These are phyloP conservation scores for Agrilus cyanescens DNA, from an alignment of 2,888 invertebrate species.

Conservation along the genomic window DNA sequence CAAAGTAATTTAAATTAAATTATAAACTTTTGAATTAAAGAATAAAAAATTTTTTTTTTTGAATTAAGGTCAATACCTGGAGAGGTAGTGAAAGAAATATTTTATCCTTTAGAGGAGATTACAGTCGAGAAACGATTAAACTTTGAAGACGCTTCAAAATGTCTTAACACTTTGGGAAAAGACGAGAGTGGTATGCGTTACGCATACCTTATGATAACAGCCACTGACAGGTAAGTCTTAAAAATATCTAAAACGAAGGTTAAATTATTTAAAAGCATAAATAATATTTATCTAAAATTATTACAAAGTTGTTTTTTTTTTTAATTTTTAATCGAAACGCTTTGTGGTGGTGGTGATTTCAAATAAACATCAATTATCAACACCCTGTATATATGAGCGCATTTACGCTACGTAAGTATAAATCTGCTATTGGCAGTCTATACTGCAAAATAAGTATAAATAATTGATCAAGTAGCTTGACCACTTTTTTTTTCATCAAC, in stretches of 20 bases:
- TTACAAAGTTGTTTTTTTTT: too few species aligned
- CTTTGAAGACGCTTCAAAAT: slow-evolving; percentile 31
- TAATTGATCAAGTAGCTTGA: slow-evolving; percentile 1
- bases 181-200: slow-evolving; percentile 38
- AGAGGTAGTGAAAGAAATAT: slow-evolving; percentile 2
- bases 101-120: slow-evolving; percentile 15
- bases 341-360: too few species aligned
- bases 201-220: slow-evolving; percentile 45
- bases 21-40: background rate
- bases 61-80: slow-evolving; percentile 4
- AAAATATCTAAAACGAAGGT: too few species aligned
- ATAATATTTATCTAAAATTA: too few species aligned
- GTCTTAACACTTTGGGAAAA: slow-evolving; percentile 32
- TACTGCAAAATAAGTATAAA: too few species aligned
- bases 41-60: background rate
- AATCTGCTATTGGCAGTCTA: too few species aligned
- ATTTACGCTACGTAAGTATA: too few species aligned
- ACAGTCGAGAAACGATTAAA: slow-evolving; percentile 25
- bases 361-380: too few species aligned
- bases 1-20: slow-evolving; percentile 1
- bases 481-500: slow-evolving; percentile 6
- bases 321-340: too few species aligned
- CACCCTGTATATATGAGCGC: too few species aligned
- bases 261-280: too few species aligned
- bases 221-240: slow-evolving; percentile 30